Base-by-base conservation (phyloP, 2,888 invertebrate genomes). In the Sinelater perroti region DNA sequence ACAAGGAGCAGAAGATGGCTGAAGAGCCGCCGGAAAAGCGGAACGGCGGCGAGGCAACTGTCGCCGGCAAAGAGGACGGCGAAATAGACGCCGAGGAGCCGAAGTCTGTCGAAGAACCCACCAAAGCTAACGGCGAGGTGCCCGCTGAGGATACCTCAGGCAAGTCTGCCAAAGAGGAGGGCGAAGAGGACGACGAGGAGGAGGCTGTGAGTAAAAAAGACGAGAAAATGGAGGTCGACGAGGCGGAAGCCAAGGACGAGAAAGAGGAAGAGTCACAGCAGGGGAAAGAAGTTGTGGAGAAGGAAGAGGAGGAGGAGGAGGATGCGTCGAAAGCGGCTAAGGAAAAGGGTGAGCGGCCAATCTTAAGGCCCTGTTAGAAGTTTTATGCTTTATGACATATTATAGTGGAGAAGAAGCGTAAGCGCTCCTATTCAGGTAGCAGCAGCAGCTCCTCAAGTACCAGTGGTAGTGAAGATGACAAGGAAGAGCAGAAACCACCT, bases 341-440 rank as follows among this genome's bases (percentile, higher is more conserved):
- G 80, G 63, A 60, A 30, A 60, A 58, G 24, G 56, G 58, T 49
- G 16, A 11, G 11, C 31, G 20, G 28, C n/a, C n/a, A 28, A 28
- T 28, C 28, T 2, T 24, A 24, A n/a, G n/a, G n/a, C n/a, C n/a
- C n/a, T n/a, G n/a, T n/a, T n/a, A 24, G 24, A 6, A 24, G 24
- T 24, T 6, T 5, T 24, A 7, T 24, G 7, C 5, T 6, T 24
- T 24, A 24, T 24, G 5, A 24, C 5, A 24, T 6, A 24, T 24
- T 24, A 24, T 24, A 6, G 24, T 50, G 65, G 71, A 69, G 20
- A 74, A 75, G 61, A 78, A 77, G 67, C 45, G 70, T 67, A 86
- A 78, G 13, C 50, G 81, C 17, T 80, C 81, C 0, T 80, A 78
- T 47, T 82, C 82, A n/a, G 81, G 80, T 21, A 81, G 80, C 59